Conservation (phyloP, 1,140 invertebrate genomes). For the Coboldia fuscipes region DNA sequence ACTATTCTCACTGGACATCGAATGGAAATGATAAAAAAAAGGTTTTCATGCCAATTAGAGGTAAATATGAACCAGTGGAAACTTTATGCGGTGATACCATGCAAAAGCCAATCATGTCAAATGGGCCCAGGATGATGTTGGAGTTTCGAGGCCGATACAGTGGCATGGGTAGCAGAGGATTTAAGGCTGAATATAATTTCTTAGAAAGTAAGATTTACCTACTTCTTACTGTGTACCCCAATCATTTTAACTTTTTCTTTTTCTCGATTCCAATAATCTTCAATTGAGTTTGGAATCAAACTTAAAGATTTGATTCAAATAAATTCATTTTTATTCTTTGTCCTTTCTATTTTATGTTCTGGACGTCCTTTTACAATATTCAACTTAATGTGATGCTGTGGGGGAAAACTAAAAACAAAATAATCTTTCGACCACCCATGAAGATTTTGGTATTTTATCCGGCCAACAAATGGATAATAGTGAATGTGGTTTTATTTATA, state of each 20-base stretch:
- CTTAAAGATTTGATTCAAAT: no score
- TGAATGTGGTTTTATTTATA: conserved; percentile 64
- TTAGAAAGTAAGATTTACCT: conserved; percentile 65
- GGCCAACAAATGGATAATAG: conserved; percentile 47
- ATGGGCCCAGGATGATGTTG: conserved; percentile 55
- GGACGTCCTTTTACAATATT: no score
- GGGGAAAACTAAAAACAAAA: no score
- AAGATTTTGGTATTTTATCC: conserved; percentile 49
- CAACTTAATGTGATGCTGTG: no score
- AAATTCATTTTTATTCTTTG: no score
- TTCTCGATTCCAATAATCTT: no score
- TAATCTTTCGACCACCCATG: conserved; percentile 10
- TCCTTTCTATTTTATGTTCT: no score
- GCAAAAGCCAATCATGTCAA: conserved; percentile 75
- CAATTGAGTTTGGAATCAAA: no score
- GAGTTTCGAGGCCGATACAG: conserved; percentile 55
- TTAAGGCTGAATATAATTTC: conserved; percentile 70
- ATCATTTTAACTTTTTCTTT: no score
- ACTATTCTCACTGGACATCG: no score
- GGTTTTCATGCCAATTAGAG: conserved; percentile 10
- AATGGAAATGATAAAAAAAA: no score
- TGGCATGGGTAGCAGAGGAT: conserved; percentile 53
- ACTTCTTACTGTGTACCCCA: no score
- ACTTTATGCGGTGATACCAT: conserved; percentile 58
- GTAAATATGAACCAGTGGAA: conserved; percentile 31